A percentile compares a stretch with the other conserved stretches of the same genome.
Conservation (phyloP, 2,888 invertebrate species). For the Cataglyphis cursor region DNA sequence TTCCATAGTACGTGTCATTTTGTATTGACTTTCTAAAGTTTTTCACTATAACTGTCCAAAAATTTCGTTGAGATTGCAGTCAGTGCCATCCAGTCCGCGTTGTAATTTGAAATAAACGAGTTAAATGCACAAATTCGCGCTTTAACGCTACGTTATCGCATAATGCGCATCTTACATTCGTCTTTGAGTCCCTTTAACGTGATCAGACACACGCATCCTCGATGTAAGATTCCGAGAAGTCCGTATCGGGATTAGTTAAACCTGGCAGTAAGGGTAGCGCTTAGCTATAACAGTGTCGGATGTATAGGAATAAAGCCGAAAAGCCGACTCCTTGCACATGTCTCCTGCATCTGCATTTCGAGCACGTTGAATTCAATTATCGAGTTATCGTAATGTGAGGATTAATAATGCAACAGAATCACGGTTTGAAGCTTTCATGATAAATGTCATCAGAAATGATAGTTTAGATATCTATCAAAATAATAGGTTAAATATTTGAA, state of each 20-base stretch:
- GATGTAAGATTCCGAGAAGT: constrained; percentile 76
- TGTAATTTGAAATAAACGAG: not conserved
- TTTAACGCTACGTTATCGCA: constrained; percentile 22
- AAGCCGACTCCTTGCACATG: constrained; percentile 26
- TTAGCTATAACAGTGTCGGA: constrained; percentile 70
- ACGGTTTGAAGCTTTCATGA: not conserved
- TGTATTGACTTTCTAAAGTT: no score
- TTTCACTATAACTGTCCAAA: no score
- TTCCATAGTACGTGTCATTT: no score
- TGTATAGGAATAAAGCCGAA: constrained; percentile 60
- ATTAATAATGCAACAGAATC: not conserved
- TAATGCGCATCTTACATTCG: constrained; percentile 15
- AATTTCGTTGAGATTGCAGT: no score
- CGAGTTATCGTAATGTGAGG: not conserved
- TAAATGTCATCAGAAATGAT: not conserved
- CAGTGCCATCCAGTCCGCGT: no score
- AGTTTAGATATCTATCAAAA: not conserved
- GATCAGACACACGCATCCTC: constrained; percentile 55
- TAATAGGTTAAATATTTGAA: not conserved
- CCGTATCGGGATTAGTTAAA: constrained; percentile 70
- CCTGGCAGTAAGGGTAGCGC: constrained; percentile 68
- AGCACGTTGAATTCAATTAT: constrained; percentile 6
- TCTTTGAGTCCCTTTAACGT: constrained; percentile 25
- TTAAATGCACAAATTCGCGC: constrained; percentile 2
- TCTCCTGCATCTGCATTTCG: not conserved